Base-by-base conservation (phyloP, 2,797 vertebrate genomes). In the Sebastes oblongus region DNA sequence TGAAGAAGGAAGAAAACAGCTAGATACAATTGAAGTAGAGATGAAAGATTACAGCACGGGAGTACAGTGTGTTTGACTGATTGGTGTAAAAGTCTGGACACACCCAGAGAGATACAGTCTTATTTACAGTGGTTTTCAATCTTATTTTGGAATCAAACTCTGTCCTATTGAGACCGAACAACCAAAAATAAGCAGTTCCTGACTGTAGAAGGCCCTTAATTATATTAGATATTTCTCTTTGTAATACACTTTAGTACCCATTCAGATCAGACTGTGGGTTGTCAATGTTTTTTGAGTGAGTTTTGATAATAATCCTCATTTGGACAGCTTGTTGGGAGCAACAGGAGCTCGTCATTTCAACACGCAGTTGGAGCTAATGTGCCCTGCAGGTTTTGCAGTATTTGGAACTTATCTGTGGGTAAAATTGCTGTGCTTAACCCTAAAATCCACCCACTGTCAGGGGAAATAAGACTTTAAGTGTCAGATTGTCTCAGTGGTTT, bases 171-270 rank as follows among this genome's bases (percentile, higher is more conserved):
- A 56, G 27, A 62, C 7, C 9, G 1, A 27, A 75, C 18, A 27
- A 58, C 34, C 22, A 56, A 30, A 62, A 61, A 67, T 58, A 67
- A 68, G 14, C 39, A 75, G 10, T 3, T 78, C n/a, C 46, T 67
- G 13, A 27, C 12, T 66, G 7, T 58, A 58, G 3, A 30, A 13
- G 39, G 16, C 29, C 29, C 3, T 66, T 54, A 22, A 77, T 64
- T 29, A 66, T 69, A 80, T 59, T 59, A 66, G 34, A 80, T 34
- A 64, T 60, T 20, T 71, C 27, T 83, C n/a, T 78, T 70, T 78
- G 59, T 50, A 70, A 71, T 72, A 32, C n/a, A 11, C 4, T 42
- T 0, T 9, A 59, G 62, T 20, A 55, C 62, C 24, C 8, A 46
- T 42, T 73, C 24, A 36, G 66, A 77, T 54, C 46, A 20, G 59